Conservation (phyloP, 2,797 vertebrate species). For the Sphenodon punctatus region DNA sequence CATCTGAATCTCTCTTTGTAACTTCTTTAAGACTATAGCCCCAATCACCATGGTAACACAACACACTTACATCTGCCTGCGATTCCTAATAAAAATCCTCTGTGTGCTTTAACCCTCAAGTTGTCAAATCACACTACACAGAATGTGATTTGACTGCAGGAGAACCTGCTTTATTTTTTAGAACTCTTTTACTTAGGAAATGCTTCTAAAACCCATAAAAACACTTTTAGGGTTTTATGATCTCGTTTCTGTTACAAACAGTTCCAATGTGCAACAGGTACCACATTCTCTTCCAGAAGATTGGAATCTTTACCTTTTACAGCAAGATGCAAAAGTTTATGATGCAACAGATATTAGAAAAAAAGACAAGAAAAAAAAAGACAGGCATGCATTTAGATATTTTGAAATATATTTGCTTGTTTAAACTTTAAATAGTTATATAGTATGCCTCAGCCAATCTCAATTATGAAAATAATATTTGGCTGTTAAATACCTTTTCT, state of each 20-base stretch:
- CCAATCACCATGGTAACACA: slow-evolving; percentile 79
- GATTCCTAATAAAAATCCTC: slow-evolving; percentile 52
- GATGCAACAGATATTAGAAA: background rate
- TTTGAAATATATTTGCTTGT: slow-evolving; percentile 7
- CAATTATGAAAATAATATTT: background rate
- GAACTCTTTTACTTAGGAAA: background rate
- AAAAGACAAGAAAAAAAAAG: background rate
- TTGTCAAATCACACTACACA: background rate
- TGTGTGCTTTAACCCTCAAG: slow-evolving; percentile 69
- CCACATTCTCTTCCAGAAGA: background rate
- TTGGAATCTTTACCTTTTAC: background rate
- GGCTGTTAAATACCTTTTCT: background rate
- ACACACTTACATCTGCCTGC: slow-evolving; percentile 77
- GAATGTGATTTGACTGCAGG: background rate
- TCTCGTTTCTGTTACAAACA: background rate
- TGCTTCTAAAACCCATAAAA: background rate
- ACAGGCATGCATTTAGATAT: background rate
- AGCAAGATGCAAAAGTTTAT: background rate
- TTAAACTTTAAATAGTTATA: slow-evolving; percentile 30
- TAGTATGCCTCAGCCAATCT: background rate
- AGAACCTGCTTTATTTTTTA: background rate
- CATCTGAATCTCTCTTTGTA: slow-evolving; percentile 75
- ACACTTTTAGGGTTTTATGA: background rate
- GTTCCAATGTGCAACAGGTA: background rate
- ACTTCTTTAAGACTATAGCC: slow-evolving; percentile 73